Evolutionary conservation across 1,140 invertebrate genomes (phyloP), one percentile per base, ranked within the genome.

Genomic region (Megalonaias nervosa): DNA sequence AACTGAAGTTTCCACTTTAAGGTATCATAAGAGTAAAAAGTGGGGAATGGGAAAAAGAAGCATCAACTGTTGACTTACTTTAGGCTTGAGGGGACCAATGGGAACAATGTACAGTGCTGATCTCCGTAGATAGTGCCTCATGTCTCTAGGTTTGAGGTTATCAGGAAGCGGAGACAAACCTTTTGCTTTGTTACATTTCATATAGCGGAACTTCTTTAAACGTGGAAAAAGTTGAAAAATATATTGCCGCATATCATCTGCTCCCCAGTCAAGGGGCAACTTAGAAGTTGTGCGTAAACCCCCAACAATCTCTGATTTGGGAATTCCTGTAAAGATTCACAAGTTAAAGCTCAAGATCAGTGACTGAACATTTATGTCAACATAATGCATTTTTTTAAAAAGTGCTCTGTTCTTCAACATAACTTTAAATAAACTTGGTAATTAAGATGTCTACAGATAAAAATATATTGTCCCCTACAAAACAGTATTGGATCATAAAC

Each of bases 31-130:
- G 1, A 48, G 38, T 48, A 48, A 48, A 48, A 48, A 48, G 38
- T 48, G 38, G 38, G 38, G 38, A 48, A 48, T 48, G 38, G 4
- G 38, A 48, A 48, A 11, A 48, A 48, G 38, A 48, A 9, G 6
- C 38, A 9, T 5, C 38, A 48, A 48, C 23, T 48, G 19, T 70
- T 9, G n/a, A 60, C 15, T 26, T 70, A 77, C 76, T 66, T 77
- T 77, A 21, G 76, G 76, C 57, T 72, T 56, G 26, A 77, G 65
- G 9, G 62, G 26, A 4, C 76, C 76, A 12, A 58, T 72, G 1
- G 76, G 76, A 26, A 77, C 61, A 26, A 77, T 73, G 56, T 77
- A 77, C 21, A 77, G 68, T 13, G 70, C 76, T 19, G 76, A 77
- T 61, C 76, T n/a, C 12, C 76, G 70, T 3, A 77, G 65, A 12